A percentile compares a stretch with the other conserved stretches of the same genome.
Conservation (phyloP, 2,113 vertebrate genomes). For the Festucalex cinctus region DNA sequence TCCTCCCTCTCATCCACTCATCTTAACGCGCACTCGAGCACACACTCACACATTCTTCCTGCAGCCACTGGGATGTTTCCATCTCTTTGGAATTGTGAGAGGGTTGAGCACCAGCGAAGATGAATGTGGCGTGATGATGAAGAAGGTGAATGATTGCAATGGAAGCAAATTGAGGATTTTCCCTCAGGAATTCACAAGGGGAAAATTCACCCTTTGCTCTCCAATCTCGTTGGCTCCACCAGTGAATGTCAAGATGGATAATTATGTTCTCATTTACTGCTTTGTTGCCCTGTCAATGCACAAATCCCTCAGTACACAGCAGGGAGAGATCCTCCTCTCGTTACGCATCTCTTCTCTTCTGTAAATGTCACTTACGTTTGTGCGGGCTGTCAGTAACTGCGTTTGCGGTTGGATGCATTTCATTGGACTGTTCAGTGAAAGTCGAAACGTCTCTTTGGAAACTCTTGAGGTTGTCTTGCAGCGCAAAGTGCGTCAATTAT, state of each 20-base stretch:
- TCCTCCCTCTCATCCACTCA: constrained; percentile 66
- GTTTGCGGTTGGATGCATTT: constrained; percentile 55
- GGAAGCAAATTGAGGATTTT: constrained; percentile 58
- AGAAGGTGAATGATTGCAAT: constrained; percentile 53
- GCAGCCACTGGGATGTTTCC: constrained; percentile 63
- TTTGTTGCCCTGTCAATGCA: constrained; percentile 67
- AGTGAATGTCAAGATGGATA: constrained; percentile 63
- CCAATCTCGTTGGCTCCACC: constrained; percentile 51
- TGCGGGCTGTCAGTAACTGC: constrained; percentile 47
- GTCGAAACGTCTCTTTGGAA: constrained; percentile 17
- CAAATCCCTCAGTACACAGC: constrained; percentile 52
- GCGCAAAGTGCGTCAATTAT: constrained; percentile 17
- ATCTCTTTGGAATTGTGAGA: constrained; percentile 56
- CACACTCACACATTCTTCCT: constrained; percentile 41
- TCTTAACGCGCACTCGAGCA: constrained; percentile 59
- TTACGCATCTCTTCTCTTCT: constrained; percentile 48
- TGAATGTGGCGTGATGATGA: constrained; percentile 66
- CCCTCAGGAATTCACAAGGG: constrained; percentile 46
- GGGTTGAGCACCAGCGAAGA: not conserved
- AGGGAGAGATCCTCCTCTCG: constrained; percentile 33
- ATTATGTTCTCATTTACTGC: constrained; percentile 68
- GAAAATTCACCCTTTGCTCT: constrained; percentile 29
- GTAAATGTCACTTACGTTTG: constrained; percentile 69
- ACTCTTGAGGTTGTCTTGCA: constrained; percentile 17
- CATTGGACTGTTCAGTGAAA: constrained; percentile 31